A percentile compares a stretch with the other conserved stretches of the same genome.
Conservation (phyloP, 2,113 vertebrate genomes). For the Pygoscelis adeliae region DNA sequence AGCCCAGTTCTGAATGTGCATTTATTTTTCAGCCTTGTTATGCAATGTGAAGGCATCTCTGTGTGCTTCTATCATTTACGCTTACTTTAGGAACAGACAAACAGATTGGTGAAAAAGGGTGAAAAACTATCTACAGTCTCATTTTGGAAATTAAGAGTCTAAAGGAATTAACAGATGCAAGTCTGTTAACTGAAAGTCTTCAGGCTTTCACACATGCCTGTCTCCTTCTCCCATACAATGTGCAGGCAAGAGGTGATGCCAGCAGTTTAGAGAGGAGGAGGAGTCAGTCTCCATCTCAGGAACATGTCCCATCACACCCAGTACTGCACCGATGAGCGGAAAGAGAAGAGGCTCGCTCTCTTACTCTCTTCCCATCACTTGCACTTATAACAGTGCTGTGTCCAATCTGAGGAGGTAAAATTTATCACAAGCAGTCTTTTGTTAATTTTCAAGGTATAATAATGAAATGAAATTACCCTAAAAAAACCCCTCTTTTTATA, state of each 20-base stretch:
- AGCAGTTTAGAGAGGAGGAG: neutral
- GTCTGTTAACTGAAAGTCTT: neutral
- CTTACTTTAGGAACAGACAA: neutral
- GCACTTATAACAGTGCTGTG: neutral
- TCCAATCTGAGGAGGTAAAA: neutral
- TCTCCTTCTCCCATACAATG: neutral
- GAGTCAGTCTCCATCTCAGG: neutral
- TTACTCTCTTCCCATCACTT: neutral
- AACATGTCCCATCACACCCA: neutral
- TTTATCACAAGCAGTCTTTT: neutral
- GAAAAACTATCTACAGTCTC: neutral
- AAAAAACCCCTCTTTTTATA: neutral
- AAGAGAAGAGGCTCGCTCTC: neutral
- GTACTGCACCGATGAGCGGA: accelerated
- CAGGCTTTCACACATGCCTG: neutral
- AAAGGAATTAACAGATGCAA: neutral
- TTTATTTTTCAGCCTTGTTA: neutral
- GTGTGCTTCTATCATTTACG: neutral
- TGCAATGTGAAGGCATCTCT: neutral
- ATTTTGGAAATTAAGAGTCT: neutral
- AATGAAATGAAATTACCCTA: neutral
- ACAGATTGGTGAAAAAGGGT: neutral
- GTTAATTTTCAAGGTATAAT: neutral
- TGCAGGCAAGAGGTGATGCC: neutral
- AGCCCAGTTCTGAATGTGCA: neutral